phyloP scores from a whole-genome alignment of 2,113 vertebrate species.

The Strix aluco region DNA sequence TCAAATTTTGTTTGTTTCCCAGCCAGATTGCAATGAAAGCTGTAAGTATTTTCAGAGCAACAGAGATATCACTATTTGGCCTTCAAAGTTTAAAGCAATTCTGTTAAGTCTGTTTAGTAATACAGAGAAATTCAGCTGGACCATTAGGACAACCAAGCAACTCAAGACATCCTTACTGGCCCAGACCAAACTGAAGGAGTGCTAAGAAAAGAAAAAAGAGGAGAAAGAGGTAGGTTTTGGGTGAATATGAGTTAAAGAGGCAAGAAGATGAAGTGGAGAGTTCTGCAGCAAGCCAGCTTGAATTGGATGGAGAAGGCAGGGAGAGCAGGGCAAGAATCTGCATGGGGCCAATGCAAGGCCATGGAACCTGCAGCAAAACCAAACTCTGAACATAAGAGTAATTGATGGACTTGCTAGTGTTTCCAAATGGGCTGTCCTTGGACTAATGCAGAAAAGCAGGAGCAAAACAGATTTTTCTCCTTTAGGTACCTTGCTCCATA shows the following conservation, averaged over 20 bases:
- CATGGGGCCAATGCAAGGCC: not conserved
- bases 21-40: not conserved
- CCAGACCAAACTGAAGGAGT: not conserved
- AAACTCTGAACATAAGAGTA: not conserved
- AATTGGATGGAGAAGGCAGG: not conserved
- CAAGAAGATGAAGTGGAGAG: not conserved
- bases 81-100: not conserved
- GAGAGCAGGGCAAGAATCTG: not conserved
- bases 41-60: not conserved
- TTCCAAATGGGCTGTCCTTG: not conserved
- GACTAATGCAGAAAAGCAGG: not conserved
- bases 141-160: not conserved
- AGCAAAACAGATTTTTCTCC: not conserved
- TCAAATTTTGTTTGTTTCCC: not conserved
- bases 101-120: not conserved
- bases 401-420: not conserved
- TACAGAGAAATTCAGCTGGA: not conserved
- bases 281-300: not conserved
- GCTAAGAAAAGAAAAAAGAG: too few species aligned
- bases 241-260: not conserved
- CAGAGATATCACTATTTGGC: not conserved
- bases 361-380: not conserved
- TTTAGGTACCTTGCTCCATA: not conserved
- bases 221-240: not conserved
- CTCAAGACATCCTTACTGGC: not conserved